Conservation (phyloP, 1,140 invertebrate genomes). For the Pseudomyrmex concolor region DNA sequence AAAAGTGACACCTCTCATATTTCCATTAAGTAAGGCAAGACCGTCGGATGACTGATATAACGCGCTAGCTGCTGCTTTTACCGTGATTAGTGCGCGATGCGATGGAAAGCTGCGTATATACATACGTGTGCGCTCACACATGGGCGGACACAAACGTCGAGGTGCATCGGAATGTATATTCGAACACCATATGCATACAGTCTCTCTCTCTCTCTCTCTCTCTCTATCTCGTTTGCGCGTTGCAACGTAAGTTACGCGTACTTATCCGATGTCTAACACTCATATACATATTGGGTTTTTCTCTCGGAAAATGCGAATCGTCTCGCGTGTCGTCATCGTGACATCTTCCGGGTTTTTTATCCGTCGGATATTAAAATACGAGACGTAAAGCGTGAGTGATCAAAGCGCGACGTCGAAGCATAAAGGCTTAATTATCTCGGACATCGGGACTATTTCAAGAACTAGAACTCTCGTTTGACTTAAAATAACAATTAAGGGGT, state of each 20-base stretch:
- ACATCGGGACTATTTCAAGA: neutral
- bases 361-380: slow-evolving; percentile 19
- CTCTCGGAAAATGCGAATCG: slow-evolving; percentile 30
- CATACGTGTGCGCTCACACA: slow-evolving; percentile 46
- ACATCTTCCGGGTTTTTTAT: slow-evolving; percentile 20
- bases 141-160: slow-evolving; percentile 5
- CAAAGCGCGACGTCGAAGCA: slow-evolving; percentile 1
- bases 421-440: slow-evolving; percentile 16
- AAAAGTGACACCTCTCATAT: slow-evolving; percentile 72
- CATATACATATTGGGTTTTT: slow-evolving; percentile 28
- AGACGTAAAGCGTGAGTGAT: slow-evolving; percentile 8
- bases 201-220: no score
- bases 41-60: slow-evolving; percentile 66
- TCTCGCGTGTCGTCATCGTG: neutral
- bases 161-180: slow-evolving; percentile 1
- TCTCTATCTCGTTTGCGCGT: slow-evolving; percentile 23
- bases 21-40: slow-evolving; percentile 78
- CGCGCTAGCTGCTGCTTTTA: slow-evolving; percentile 73
- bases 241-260: slow-evolving; percentile 49
- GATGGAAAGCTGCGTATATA: slow-evolving; percentile 53
- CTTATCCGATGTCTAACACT: slow-evolving; percentile 24
- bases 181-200: slow-evolving; percentile 32
- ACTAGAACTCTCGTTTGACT: neutral
- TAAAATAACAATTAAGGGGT: neutral
- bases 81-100: slow-evolving; percentile 75